Evolutionary conservation across 2,797 vertebrate species (phyloP), one percentile per base, ranked within the genome.

Genomic region (Anguilla anguilla): DNA sequence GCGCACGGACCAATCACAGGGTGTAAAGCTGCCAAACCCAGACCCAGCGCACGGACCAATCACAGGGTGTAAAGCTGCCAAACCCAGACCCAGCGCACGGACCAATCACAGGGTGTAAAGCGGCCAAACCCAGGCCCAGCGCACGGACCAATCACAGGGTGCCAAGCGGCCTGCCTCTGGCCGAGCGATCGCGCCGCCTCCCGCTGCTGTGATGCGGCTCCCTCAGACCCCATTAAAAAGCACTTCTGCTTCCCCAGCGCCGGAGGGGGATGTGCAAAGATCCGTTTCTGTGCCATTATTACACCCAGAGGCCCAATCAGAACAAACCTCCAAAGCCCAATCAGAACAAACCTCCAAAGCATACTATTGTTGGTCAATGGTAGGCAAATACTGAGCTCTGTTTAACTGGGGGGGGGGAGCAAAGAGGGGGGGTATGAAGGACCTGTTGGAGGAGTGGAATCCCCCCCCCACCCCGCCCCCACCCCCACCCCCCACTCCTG

Each of bases 81-180:
- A 31, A 31, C 31, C 31, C 31, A 31, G 31, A 31, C 1, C 31
- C 77, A 90, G 88, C 85, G 88, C 81, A 86, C 15, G 15, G 15
- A 57, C 15, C 55, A 57, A 57, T 57, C 55, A 7, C 55, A 57
- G 1, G 15, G 15, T 57, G 55, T 3, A 1, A 57, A 57, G 55
- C 55, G 55, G 1, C 89, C 88, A 90, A 86, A 88, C 87, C 88
- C 85, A 64, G 43, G 31, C 46, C 28, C 25, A 51, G 69, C 86
- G 51, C 64, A 49, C 53, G 28, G 51, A 64, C 31, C 72, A 51
- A 86, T 88, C 89, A 87, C 89, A 87, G 86, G 67, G 89, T 86
- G 86, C 82, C 86, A 17, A 59, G 74, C 61, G 82, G 55, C 17
- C 67, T 43, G 59, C 11, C 59, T 5, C 59, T 61, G 17, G 59